Evolutionary conservation across 2,888 invertebrate genomes (phyloP), one percentile per base, ranked within the genome.

Genomic region (Xestia ashworthii): DNA sequence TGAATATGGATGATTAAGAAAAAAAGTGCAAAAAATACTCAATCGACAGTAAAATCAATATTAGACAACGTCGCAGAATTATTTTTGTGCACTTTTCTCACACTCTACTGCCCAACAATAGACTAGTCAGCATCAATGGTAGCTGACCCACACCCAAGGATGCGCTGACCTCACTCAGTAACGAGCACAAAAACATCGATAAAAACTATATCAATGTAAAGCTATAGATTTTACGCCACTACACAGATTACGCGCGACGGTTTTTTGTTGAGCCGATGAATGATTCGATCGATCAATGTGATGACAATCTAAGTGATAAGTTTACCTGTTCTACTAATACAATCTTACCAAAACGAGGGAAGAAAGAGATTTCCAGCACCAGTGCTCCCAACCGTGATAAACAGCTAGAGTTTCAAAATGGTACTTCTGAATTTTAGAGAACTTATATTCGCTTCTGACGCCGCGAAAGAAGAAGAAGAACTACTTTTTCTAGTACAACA

Each of bases 81-180:
- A 62, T 62, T 38, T 38, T 62, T 62, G 32, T 11, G 19, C 32
- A 62, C 19, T 62, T 19, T 53, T 64, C 67, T 73, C 71, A 81
- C 74, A 85, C 14, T 78, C 41, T 19, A 78, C 11, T 78, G 78
- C 60, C 46, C 66, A 76, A 80, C 75, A 81, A 85, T 48, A 77
- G 77, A 38, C 14, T n/a, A 70, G 22, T 14, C 77, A 71, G 85
- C 71, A 78, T 88, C 78, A 84, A 84, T 86, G 78, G 77, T 50
- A 41, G 72, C 64, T 87, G 86, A 86, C 88, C 87, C 88, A 74
- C 77, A 72, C 86, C 78, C 87, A 88, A 87, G 88, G 82, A 88
- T 88, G 70, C 60, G 71, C 75, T 78, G 86, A 87, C 87, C 88
- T 84, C 82, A 58, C 82, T 81, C 32, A 5, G 69, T 75, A 88